These are phyloP conservation scores for Remorina albescens DNA, from an alignment of 2,797 vertebrate genomes.

Conservation along the genomic window DNA sequence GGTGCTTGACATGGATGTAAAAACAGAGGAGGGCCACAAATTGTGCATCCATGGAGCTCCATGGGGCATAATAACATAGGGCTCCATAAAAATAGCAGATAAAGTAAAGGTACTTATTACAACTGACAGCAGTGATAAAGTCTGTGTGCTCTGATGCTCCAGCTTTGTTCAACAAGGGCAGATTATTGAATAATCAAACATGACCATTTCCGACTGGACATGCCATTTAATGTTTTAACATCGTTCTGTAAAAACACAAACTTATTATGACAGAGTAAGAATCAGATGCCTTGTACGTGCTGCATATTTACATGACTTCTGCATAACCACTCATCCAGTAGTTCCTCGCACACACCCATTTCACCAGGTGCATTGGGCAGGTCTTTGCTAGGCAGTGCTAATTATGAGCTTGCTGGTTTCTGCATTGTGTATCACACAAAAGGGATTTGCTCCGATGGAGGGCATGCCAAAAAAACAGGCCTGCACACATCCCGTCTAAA, in stretches of 20 bases:
- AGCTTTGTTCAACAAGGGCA: constrained; percentile 13
- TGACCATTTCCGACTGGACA: neutral
- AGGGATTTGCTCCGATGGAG: constrained; percentile 46
- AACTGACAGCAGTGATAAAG: constrained; percentile 52
- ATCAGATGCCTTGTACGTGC: constrained; percentile 6
- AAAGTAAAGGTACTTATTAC: constrained; percentile 75
- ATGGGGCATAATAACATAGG: constrained; percentile 71
- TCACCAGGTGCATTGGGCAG: constrained; percentile 58
- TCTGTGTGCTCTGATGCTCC: constrained; percentile 10
- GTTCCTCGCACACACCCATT: constrained; percentile 41
- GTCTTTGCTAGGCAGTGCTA: constrained; percentile 57
- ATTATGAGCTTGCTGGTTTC: constrained; percentile 68
- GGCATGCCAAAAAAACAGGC: constrained; percentile 44
- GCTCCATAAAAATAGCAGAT: constrained; percentile 67
- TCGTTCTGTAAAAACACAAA: constrained; percentile 17
- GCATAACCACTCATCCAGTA: constrained; percentile 27
- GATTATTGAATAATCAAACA: constrained; percentile 9
- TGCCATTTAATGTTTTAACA: neutral
- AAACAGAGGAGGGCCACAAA: constrained; percentile 58
- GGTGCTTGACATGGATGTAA: constrained; percentile 68
- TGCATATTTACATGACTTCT: constrained; percentile 18
- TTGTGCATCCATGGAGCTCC: constrained; percentile 51
- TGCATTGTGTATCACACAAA: constrained; percentile 70
- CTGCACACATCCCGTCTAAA: constrained; percentile 36
- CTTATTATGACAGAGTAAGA: constrained; percentile 1